Evolutionary conservation across 2,797 vertebrate species (phyloP), one percentile per base, ranked within the genome.

Genomic region (Sphenodon punctatus): DNA sequence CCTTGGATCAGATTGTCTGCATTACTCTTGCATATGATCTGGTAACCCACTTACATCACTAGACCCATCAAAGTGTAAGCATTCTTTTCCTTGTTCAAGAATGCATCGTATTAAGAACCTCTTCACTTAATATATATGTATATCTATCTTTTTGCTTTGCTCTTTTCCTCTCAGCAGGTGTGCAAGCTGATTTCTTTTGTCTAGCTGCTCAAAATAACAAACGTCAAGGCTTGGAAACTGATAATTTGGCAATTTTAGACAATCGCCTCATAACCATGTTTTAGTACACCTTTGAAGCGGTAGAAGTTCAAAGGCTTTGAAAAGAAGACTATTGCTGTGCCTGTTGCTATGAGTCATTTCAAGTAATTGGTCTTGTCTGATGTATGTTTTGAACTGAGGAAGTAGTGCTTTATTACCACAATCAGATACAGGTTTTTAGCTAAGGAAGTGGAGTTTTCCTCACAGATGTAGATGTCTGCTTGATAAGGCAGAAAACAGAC

Each of bases 331-430:
- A 66, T 92, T 96, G 93, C 95, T 94, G 90, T 91, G 93, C 93
- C 94, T 94, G 85, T 95, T 95, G 91, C 95, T 91, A 94, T 95
- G 95, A 96, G 95, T 96, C 95, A 96, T 96, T 97, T 96, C 94
- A 92, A 95, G 95, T 98, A 98, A 98, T 98, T 98, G 97, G 95
- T 95, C 96, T 96, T 94, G 97, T 97, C 96, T 96, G 95, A 96
- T 95, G 91, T 90, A 85, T 94, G 96, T 96, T 97, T 96, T 95
- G 95, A 97, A 96, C 95, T 93, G 89, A 96, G 96, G 95, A 97
- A 97, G 95, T 94, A 25, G 91, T 92, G 94, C 96, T 97, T 97
- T 97, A 97, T 97, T 97, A 96, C 95, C 91, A 96, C 96, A 97
- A 97, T 97, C 95, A 97, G 96, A 94, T 96, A 94, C 97, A 97